phyloP scores from a whole-genome alignment of 1,140 invertebrate species.

The Trialeurodes vaporariorum region DNA sequence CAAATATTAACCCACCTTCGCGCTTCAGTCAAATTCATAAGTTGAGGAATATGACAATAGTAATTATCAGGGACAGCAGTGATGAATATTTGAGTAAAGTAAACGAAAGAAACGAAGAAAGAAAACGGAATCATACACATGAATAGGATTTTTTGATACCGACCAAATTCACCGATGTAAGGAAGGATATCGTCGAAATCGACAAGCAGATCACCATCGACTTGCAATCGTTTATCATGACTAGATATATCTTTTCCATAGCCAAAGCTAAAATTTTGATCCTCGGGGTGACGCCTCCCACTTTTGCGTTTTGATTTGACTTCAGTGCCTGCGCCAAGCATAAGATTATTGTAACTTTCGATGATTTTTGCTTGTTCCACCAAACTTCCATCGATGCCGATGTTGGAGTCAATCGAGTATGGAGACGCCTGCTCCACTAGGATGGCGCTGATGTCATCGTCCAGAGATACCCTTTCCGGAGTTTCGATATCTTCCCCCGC shows the following conservation, averaged over 20 bases:
- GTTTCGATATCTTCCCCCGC: neutral
- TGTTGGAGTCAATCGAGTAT: neutral
- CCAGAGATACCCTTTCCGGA: neutral
- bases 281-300: neutral
- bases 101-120: slow-evolving; percentile 73
- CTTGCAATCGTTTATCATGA: neutral
- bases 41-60: slow-evolving; percentile 61
- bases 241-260: neutral
- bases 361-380: neutral
- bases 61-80: slow-evolving; percentile 62
- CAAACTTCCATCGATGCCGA: neutral
- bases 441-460: neutral
- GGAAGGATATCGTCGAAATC: slow-evolving; percentile 78
- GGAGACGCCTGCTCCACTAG: neutral
- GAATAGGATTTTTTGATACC: slow-evolving; percentile 75
- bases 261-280: neutral
- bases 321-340: neutral
- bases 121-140: slow-evolving; percentile 73
- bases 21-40: slow-evolving; percentile 37
- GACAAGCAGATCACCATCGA: neutral
- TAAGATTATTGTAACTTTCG: neutral
- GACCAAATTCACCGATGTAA: slow-evolving; percentile 74
- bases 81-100: slow-evolving; percentile 77
- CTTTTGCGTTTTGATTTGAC: neutral
- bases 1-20: no score